phyloP scores from a whole-genome alignment of 2,113 vertebrate species.

The Caranx ignobilis region DNA sequence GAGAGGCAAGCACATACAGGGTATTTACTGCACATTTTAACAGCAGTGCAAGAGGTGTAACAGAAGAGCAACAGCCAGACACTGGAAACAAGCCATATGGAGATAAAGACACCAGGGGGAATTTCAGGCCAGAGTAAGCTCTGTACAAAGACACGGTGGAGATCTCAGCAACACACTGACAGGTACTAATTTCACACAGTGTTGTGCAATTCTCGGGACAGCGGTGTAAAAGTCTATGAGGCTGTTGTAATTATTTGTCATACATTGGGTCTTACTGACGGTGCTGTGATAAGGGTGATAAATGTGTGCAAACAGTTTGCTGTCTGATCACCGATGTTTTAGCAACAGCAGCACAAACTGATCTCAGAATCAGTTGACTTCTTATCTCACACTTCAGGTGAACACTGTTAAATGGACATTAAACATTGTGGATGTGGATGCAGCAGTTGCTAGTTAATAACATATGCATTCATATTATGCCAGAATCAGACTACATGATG shows the following conservation, averaged over 20 bases:
- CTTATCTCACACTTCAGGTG: too few species aligned
- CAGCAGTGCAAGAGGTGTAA: background rate
- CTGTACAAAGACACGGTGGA: background rate
- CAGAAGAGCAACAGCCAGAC: too few species aligned
- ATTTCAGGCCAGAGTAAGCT: background rate
- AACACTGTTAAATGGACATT: too few species aligned
- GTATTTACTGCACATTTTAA: background rate
- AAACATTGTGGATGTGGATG: too few species aligned
- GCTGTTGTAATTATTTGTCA: background rate
- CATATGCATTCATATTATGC: too few species aligned
- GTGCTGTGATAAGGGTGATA: too few species aligned
- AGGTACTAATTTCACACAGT: background rate
- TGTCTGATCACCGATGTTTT: too few species aligned
- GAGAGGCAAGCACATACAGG: background rate
- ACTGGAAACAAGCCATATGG: background rate
- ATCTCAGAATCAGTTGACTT: too few species aligned
- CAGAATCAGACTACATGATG: too few species aligned
- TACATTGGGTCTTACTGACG: background rate
- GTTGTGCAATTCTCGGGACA: background rate
- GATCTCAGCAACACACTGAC: background rate
- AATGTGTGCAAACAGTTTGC: too few species aligned
- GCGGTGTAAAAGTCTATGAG: background rate
- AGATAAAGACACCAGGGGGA: conserved; percentile 10
- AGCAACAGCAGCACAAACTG: too few species aligned
- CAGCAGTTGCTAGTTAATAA: too few species aligned